Conservation (phyloP, 2,797 vertebrate genomes). For the Sebastes ruberrimus region DNA sequence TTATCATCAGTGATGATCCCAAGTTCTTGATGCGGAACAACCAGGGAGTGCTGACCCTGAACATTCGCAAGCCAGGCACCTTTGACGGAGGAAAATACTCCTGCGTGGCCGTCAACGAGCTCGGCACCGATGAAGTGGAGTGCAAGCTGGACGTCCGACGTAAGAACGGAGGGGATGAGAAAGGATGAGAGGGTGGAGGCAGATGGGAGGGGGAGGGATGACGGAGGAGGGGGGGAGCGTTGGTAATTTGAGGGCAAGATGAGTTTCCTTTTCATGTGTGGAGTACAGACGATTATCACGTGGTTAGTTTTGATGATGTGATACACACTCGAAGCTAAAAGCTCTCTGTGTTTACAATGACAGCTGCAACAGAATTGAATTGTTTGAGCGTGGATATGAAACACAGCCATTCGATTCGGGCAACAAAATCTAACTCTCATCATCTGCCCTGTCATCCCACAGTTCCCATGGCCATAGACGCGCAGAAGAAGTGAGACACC, state of each 20-base stretch:
- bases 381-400: neutral
- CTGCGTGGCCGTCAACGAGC: slow-evolving; percentile 89
- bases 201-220: neutral
- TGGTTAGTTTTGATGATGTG: neutral
- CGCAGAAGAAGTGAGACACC: slow-evolving; percentile 53
- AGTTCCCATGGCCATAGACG: slow-evolving; percentile 33
- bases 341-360: neutral
- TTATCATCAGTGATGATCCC: slow-evolving; percentile 90
- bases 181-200: neutral
- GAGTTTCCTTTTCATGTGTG: neutral
- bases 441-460: slow-evolving; percentile 40
- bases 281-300: neutral
- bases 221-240: neutral
- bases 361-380: neutral
- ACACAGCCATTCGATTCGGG: neutral
- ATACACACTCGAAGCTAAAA: neutral
- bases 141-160: slow-evolving; percentile 90
- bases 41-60: slow-evolving; percentile 95
- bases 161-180: slow-evolving; percentile 55
- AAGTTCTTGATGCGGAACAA: slow-evolving; percentile 95
- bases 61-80: slow-evolving; percentile 91
- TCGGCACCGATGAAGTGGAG: slow-evolving; percentile 91
- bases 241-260: neutral
- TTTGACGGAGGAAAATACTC: slow-evolving; percentile 91
- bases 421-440: slow-evolving; percentile 11